Base-by-base conservation (phyloP, 2,113 vertebrate species). In the Morone saxatilis region DNA sequence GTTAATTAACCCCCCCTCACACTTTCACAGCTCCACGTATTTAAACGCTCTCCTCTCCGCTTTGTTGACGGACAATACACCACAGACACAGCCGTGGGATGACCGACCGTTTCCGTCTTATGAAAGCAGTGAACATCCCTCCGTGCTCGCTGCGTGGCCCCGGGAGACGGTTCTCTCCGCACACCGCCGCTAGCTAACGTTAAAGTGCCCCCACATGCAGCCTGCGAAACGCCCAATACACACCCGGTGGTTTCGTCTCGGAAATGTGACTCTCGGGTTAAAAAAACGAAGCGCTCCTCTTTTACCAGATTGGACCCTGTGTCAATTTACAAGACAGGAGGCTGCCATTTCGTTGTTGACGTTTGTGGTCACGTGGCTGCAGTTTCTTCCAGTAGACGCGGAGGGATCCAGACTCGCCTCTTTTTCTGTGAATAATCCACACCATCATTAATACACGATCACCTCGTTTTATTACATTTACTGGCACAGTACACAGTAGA, bases 291-390 rank as follows among this genome's bases (percentile, higher is more conserved):
- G 71, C 60, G 25, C 56, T 66, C 59, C 77, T 66, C 59, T 76
- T 82, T 71, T 50, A 40, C 48, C 90, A 88, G 85, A 77, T 70
- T 22, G 83, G 81, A 90, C 91, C 93, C 56, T 93, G 92, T 90
- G 91, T 94, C 89, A 91, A 73, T 90, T 93, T 90, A 91, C 85
- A 51, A 75, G 86, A 81, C 90, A 93, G 94, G 92, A 93, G 90
- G 95, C 95, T 89, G 95, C 96, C 96, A 96, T 96, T 88, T 89
- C 87, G 36, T 11, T 48, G 71, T 36, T 92, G 94, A 95, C 94
- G 94, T 92, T 7, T 20, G 0, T 0, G 22, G 69, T 84, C 96
- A 96, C 85, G 83, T 96, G 96, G 89, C 82, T 10, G 12, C 8
- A 2, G 75, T 12, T 22, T 88, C 90, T 43, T 86, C 94, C 94